Evolutionary conservation across 2,888 invertebrate species (phyloP), one percentile per base, ranked within the genome.

Genomic region (Falcaria lacertinaria): DNA sequence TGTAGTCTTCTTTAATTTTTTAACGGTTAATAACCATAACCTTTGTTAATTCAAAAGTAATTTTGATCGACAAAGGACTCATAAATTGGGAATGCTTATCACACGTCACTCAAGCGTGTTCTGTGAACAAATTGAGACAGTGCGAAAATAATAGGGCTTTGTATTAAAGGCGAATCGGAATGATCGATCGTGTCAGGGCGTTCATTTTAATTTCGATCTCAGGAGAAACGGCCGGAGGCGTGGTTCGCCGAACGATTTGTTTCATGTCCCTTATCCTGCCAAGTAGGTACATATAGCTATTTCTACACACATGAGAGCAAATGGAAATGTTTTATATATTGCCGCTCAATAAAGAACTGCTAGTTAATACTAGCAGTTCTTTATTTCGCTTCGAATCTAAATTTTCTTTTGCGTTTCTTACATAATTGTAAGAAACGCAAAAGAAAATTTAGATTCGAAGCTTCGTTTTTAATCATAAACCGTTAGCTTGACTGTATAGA

Each of bases 191-290:
- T 67, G 80, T 64, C 70, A 72, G 83, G 81, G 84, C 81, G 88
- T 84, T 79, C 80, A 74, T 88, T 86, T 88, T 86, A 87, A 88
- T 89, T 88, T 85, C 82, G 88, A 87, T 86, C 81, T 73, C 68
- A 54, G 67, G 75, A 80, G 82, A 82, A 80, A 76, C 78, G 59
- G 72, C 71, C 73, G 77, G 69, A 81, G 88, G 88, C 85, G 88
- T 87, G 88, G 88, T 76, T 67, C 68, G 50, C 62, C 62, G 80
- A 80, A 84, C 88, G 74, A 89, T 89, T 89, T 88, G 85, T 88
- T 88, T 82, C 80, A 77, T 77, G 81, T 84, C 84, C 77, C 84
- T 81, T 69, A 69, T 68, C 69, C 69, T 63, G 54, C 56, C 54
- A 54, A 57, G 50, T 60, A 50, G n/a, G 46, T 35, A 19, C 17